A percentile compares a stretch with the other conserved stretches of the same genome.
These are phyloP conservation scores for Drosophila subobscura DNA, from an alignment of 1,140 invertebrate species.

Conservation along the genomic window DNA sequence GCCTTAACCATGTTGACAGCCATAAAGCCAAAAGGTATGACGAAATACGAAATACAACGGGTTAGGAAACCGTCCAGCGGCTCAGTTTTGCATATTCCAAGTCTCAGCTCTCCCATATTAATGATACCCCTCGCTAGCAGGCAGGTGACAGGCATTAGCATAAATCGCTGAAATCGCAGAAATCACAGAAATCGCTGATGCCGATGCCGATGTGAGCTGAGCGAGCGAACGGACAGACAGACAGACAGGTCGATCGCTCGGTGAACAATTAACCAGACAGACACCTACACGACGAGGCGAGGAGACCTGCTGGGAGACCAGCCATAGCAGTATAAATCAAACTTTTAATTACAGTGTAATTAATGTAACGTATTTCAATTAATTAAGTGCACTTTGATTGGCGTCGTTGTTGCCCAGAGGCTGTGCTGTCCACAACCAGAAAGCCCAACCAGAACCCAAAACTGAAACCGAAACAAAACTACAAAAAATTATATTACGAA, in stretches of 20 bases:
- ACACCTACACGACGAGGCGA: conserved; percentile 42
- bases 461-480: conserved; percentile 10
- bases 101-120: conserved; percentile 44
- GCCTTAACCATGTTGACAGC: conserved; percentile 7
- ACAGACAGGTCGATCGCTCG: conserved; percentile 16
- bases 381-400: conserved; percentile 74
- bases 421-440: conserved; percentile 24
- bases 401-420: conserved; percentile 29
- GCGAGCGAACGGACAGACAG: conserved; percentile 8
- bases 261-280: conserved; percentile 51
- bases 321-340: conserved; percentile 61
- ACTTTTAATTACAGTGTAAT: conserved; percentile 73
- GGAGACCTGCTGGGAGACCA: conserved; percentile 2
- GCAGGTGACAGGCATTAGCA: conserved; percentile 62
- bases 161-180: conserved; percentile 50
- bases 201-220: conserved; percentile 19
- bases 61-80: conserved; percentile 39
- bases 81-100: conserved; percentile 40
- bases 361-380: conserved; percentile 78
- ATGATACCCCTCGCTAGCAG: conserved; percentile 34
- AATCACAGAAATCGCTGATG: conserved; percentile 4
- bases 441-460: conserved; percentile 40
- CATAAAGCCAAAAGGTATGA: conserved; percentile 34
- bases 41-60: conserved; percentile 40
- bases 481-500: conserved; percentile 55